Conservation (phyloP, 2,797 vertebrate species). For the Cygnus olor region DNA sequence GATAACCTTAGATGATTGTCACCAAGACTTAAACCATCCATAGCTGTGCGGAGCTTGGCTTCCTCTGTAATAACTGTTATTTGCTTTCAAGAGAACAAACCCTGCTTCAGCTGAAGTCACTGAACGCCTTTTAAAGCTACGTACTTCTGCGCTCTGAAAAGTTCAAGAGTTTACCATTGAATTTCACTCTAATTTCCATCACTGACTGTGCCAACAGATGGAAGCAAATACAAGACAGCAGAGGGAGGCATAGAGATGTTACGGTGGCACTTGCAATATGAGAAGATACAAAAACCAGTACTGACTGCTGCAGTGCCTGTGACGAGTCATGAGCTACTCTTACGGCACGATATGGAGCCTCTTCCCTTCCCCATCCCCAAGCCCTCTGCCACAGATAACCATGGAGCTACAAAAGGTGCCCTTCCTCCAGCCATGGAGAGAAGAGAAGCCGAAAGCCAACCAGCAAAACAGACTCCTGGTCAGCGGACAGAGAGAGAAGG, state of each 20-base stretch:
- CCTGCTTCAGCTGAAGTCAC: background rate
- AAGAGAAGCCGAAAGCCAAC: background rate
- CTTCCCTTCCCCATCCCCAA: background rate
- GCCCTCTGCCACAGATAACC: background rate
- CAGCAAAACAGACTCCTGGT: background rate
- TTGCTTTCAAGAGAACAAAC: background rate
- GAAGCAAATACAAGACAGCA: background rate
- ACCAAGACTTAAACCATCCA: background rate
- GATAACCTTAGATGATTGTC: background rate
- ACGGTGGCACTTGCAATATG: rapidly evolving
- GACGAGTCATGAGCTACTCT: background rate
- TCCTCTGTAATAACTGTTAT: background rate
- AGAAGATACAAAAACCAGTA: background rate
- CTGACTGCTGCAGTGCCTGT: background rate
- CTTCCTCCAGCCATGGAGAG: background rate
- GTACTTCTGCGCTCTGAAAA: background rate
- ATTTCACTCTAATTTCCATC: background rate
- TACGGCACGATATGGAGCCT: rapidly evolving
- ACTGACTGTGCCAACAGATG: background rate
- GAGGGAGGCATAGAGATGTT: rapidly evolving
- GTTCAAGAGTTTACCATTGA: background rate
- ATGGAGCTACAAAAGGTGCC: background rate
- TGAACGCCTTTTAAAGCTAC: background rate
- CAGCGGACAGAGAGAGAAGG: rapidly evolving
- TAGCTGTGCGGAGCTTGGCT: background rate